Evolutionary conservation across 2,113 vertebrate genomes (phyloP).

Genomic region (Chiloscyllium plagiosum): DNA sequence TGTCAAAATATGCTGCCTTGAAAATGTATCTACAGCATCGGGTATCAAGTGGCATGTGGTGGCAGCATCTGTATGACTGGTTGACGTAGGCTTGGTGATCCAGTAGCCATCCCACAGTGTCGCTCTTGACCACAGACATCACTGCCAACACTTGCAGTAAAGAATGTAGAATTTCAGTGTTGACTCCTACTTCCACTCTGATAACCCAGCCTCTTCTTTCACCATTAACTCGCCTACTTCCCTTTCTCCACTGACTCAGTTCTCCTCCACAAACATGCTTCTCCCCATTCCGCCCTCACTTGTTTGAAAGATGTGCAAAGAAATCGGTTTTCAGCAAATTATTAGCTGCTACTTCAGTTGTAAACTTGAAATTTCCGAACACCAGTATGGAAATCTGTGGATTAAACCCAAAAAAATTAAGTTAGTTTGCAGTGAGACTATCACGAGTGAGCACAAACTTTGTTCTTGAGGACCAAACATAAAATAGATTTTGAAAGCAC

Average conservation of each 20-base stretch:
- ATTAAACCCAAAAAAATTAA: slow-evolving; percentile 10
- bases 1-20: neutral
- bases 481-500: neutral
- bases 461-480: neutral
- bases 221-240: neutral
- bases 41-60: neutral
- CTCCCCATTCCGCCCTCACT: neutral
- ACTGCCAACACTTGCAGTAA: neutral
- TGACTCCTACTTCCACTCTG: neutral
- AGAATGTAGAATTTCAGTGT: neutral
- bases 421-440: neutral
- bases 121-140: neutral
- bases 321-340: neutral
- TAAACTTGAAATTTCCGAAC: neutral
- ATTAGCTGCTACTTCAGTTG: neutral
- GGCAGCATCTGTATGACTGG: neutral
- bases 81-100: slow-evolving; percentile 15
- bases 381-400: neutral
- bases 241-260: neutral
- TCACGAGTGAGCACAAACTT: neutral
- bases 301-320: neutral
- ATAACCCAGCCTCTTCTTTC: neutral
- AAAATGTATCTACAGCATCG: neutral
- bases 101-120: neutral
- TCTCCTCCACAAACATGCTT: neutral